Evolutionary conservation across 1,140 invertebrate species (phyloP).

Genomic region (Cydia fagiglandana): DNA sequence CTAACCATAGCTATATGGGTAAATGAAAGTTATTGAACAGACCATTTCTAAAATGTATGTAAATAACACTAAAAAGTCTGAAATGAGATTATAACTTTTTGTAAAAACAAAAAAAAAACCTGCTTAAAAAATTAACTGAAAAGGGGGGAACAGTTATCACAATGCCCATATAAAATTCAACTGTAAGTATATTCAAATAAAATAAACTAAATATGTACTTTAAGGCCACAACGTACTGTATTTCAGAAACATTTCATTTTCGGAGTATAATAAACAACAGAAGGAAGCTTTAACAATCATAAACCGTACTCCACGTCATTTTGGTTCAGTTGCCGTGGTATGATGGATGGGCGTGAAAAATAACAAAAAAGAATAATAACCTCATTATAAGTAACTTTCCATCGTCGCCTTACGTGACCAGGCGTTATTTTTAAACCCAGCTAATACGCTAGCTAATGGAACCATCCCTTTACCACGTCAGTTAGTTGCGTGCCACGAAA

Average conservation of each 20-base stretch:
- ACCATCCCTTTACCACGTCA: conserved; percentile 16
- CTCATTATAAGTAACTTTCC: conserved; percentile 13
- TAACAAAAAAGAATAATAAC: conserved; percentile 2
- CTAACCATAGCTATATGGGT: too few species aligned
- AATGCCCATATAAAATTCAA: too few species aligned
- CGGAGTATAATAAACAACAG: background rate
- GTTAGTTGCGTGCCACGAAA: conserved; percentile 21
- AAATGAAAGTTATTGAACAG: too few species aligned
- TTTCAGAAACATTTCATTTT: background rate
- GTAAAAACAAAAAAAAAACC: too few species aligned
- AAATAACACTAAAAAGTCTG: too few species aligned
- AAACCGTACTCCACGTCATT: background rate
- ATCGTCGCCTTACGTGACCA: conserved; percentile 24
- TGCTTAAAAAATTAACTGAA: too few species aligned
- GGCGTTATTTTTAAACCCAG: conserved; percentile 15
- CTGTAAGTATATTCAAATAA: too few species aligned
- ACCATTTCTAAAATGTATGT: too few species aligned
- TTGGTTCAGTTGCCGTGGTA: too few species aligned
- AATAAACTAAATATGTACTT: too few species aligned
- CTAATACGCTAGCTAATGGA: conserved; percentile 6
- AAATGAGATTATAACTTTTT: too few species aligned
- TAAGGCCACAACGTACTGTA: background rate
- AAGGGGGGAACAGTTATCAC: too few species aligned
- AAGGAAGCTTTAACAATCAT: background rate
- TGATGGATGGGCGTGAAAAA: conserved; percentile 19